Evolutionary conservation across 2,113 vertebrate species (phyloP), one percentile per base, ranked within the genome.

Genomic region (Herpailurus yagouaroundi): DNA sequence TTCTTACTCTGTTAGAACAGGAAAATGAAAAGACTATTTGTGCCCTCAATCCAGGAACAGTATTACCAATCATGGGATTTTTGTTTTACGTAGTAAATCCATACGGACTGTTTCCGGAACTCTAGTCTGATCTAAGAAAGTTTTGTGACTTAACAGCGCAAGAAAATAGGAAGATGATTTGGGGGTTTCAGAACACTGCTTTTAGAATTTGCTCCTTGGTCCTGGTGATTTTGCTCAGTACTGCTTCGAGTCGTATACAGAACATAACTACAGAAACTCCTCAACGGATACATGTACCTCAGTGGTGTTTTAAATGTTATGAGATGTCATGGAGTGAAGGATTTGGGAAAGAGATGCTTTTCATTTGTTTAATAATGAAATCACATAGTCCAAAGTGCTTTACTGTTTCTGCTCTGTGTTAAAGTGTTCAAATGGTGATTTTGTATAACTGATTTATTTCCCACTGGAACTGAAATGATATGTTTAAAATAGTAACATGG

Each of bases 301-400:
- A 85, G 29, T 86, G 94, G 36, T 95, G 89, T 97, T 98, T 98
- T 95, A 95, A 96, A 41, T 94, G 80, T 50, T 50, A 45, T 16
- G 27, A n/a, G 25, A 21, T 7, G 41, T 66, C 10, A 1, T 77
- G 45, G 25, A 81, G 91, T 93, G 68, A 98, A 93, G 91, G n/a
- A n/a, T 89, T 91, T 88, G 71, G 29, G 71, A 48, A 95, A 96
- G 91, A 96, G 60, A 97, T 91, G 76, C 27, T 73, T 97, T 98
- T 97, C 84, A 79, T 98, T 97, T 95, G 76, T 94, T 90, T 98
- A 89, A 93, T 97, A 98, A 97, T 92, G 93, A 96, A 98, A 95
- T 97, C 86, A 91, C 87, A 41, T 95, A 98, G 94, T 98, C 97
- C 97, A 97, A 98, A 98, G 96, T 96, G 83, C 97, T 98, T 97